These are phyloP conservation scores for Cephalotes varians DNA, from an alignment of 2,888 invertebrate species.

Conservation along the genomic window DNA sequence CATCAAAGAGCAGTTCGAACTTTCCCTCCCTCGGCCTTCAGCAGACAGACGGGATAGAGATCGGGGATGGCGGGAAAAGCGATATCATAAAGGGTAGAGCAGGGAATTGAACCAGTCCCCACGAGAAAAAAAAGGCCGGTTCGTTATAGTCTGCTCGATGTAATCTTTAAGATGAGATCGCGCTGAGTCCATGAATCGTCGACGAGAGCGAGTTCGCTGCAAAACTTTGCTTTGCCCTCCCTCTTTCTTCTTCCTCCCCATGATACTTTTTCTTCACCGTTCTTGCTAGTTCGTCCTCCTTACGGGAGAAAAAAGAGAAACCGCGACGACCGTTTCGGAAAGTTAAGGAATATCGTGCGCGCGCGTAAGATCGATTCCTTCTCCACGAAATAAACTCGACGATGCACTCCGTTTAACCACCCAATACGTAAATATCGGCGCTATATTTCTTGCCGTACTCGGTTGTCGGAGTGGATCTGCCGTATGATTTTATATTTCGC, in stretches of 20 bases:
- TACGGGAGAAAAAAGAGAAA: background rate
- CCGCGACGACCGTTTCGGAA: slow-evolving; percentile 24
- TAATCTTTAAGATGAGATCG: slow-evolving; percentile 80
- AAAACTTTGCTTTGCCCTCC: slow-evolving; percentile 58
- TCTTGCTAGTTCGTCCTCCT: slow-evolving; percentile 2
- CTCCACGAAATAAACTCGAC: slow-evolving; percentile 22
- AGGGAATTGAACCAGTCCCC: slow-evolving; percentile 73
- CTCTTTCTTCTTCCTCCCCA: background rate
- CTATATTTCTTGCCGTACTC: slow-evolving; percentile 17
- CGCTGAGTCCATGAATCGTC: slow-evolving; percentile 78
- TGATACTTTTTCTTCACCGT: slow-evolving; percentile 35
- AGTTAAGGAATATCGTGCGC: slow-evolving; percentile 33
- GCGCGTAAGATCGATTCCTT: slow-evolving; percentile 29
- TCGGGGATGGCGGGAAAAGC: slow-evolving; percentile 56
- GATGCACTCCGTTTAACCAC: slow-evolving; percentile 38
- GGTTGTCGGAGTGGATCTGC: slow-evolving; percentile 8
- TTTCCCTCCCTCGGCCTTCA: slow-evolving; percentile 49
- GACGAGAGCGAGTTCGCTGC: slow-evolving; percentile 60
- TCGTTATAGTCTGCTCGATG: slow-evolving; percentile 75
- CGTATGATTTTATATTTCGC: slow-evolving; percentile 27
- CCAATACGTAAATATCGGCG: slow-evolving; percentile 6
- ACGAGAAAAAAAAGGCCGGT: slow-evolving; percentile 70
- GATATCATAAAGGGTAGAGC: slow-evolving; percentile 78
- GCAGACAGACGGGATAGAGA: slow-evolving; percentile 41
- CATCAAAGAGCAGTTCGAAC: slow-evolving; percentile 77